These are phyloP conservation scores for Drosophila bipectinata DNA, from an alignment of 1,140 invertebrate genomes.

Conservation along the genomic window DNA sequence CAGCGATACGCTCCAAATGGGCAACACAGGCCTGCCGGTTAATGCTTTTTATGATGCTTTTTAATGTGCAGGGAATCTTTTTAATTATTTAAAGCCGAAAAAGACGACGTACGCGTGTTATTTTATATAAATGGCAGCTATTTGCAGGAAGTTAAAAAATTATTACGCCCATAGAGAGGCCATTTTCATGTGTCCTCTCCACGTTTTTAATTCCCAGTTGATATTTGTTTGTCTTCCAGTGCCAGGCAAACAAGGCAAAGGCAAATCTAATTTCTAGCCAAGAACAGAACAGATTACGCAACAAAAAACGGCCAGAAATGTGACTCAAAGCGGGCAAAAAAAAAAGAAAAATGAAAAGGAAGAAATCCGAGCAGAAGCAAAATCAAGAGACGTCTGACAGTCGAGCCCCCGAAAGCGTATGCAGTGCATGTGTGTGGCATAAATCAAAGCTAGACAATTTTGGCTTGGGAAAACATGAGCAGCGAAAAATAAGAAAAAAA, in stretches of 20 bases:
- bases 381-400: conserved; percentile 65
- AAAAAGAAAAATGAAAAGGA: neutral
- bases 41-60: conserved; percentile 47
- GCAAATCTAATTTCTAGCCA: conserved; percentile 74
- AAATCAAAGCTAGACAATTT: conserved; percentile 82
- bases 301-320: conserved; percentile 49
- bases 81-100: conserved; percentile 49
- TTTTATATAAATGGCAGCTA: conserved; percentile 65
- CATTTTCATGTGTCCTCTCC: conserved; percentile 24
- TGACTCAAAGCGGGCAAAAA: conserved; percentile 13
- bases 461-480: conserved; percentile 68
- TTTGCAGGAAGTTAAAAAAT: conserved; percentile 33
- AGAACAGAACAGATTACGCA: conserved; percentile 58
- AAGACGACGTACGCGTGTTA: conserved; percentile 29
- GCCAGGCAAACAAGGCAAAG: conserved; percentile 31
- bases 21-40: conserved; percentile 16
- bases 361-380: conserved; percentile 29
- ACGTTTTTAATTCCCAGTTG: conserved; percentile 70
- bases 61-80: conserved; percentile 33
- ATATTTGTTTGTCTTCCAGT: conserved; percentile 53
- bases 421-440: conserved; percentile 79
- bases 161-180: conserved; percentile 26
- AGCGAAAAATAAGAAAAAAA: conserved; percentile 50
- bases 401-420: conserved; percentile 65
- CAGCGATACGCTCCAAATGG: conserved; percentile 14